These are phyloP conservation scores for Prolemur simus DNA, from an alignment of 2,113 vertebrate genomes.

Conservation along the genomic window DNA sequence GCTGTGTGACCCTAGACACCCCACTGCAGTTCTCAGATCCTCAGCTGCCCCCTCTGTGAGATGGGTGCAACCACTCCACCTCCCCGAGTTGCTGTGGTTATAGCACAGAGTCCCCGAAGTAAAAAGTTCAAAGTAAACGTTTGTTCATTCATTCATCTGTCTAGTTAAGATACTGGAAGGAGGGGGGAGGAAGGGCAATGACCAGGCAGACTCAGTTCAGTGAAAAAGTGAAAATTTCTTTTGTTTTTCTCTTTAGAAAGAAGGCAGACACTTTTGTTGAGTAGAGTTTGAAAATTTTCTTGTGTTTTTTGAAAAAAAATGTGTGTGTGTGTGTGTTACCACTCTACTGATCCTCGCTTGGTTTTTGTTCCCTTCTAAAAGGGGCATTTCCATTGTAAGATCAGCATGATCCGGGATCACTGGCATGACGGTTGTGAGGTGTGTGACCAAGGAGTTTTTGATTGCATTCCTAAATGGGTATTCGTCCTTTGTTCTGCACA, in stretches of 20 bases:
- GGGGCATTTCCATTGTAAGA: neutral
- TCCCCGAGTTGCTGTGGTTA: too few relatives aligned
- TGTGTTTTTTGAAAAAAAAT: neutral
- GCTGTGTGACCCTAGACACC: neutral
- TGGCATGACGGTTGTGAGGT: accelerated
- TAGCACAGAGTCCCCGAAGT: neutral
- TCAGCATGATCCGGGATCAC: neutral
- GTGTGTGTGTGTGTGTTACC: neutral
- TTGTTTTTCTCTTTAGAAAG: neutral
- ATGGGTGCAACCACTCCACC: neutral
- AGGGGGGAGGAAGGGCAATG: too few relatives aligned
- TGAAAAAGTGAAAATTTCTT: neutral
- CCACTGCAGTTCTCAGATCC: neutral
- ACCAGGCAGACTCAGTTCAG: neutral
- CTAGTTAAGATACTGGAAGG: neutral
- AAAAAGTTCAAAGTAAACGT: neutral
- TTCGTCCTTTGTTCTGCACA: neutral
- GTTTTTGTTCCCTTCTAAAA: neutral
- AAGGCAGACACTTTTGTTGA: neutral
- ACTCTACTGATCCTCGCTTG: neutral
- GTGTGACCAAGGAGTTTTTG: neutral
- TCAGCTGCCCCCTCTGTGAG: neutral
- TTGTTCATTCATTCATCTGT: neutral
- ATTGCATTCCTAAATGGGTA: too few relatives aligned
- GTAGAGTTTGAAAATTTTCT: neutral